Base-by-base conservation (phyloP, 2,888 invertebrate genomes). In the Proisotoma minuta region DNA sequence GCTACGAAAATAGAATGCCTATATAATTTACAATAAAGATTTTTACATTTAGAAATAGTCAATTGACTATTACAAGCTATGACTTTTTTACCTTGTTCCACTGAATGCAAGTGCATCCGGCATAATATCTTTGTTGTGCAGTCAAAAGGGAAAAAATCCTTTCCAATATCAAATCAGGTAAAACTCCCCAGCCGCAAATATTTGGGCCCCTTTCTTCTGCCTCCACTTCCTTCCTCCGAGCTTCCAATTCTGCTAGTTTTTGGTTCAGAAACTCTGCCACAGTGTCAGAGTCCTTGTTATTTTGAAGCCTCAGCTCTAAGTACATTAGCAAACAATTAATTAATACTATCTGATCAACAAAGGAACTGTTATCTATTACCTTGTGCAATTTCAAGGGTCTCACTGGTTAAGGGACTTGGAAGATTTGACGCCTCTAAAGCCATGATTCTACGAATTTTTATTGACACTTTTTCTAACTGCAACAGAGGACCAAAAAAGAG, bases 151-250 rank as follows among this genome's bases (percentile, higher is more conserved):
- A 78, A 75, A 87, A 89, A 59, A 91, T 83, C 75, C 85, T 81
- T 76, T 89, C 89, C 43, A 91, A 77, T 2, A 89, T 75, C 24
- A 90, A 78, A 74, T 88, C 86, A 0, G 90, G 90, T 15, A 89
- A 77, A 63, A 82, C 78, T 62, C 81, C 81, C 89, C 88, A 90
- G 51, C 73, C 73, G 8, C 56, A 51, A n/a, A 57, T 26, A 57
- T 73, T 73, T 59, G 65, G 68, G 20, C 71, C 71, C 20, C 67
- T 40, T 15, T 62, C 57, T n/a, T 63, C 61, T 10, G 59, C 62
- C n/a, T 53, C 57, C 8, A 50, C 56, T 29, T 28, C 39, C 28
- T 54, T 24, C 43, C 29, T 8, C 15, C 15, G 8, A 15, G 34
- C 34, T 34, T 34, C 34, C 34, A 34, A 34, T 15, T 34, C 34